Base-by-base conservation (phyloP, 2,888 invertebrate genomes). In the Cecidostiba fungosa region DNA sequence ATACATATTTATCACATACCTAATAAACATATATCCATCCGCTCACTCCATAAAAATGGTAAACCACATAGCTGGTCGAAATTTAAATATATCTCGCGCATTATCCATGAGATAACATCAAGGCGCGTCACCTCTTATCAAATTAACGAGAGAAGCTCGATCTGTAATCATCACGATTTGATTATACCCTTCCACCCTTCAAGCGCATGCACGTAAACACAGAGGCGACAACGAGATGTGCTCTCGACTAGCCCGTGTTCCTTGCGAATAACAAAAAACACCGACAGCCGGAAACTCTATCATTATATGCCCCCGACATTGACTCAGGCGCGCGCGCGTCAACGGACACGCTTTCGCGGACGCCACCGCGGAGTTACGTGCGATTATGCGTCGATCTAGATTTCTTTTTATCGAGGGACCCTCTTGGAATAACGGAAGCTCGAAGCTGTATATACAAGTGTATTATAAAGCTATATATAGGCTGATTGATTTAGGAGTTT, bases 241-340 rank as follows among this genome's bases (percentile, higher is more conserved):
- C 16, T 50, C 43, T 32, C 32, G 32, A 32, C 32, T 32, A 32
- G 32, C 32, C 3, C 32, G 32, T 32, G 32, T 3, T 50, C 50
- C 16, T 50, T 23, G n/a, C 23, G 54, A 59, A 3, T n/a, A 23
- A 19, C 2, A 59, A 19, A 59, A n/a, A 59, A 59, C 8, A 59
- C 2, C 19, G 23, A 59, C 8, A 59, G 54, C 54, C 54, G 54
- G 54, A 59, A 59, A 59, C 54, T 43, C 43, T 59, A 59, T 59
- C 6, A 59, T 59, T 59, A 59, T 59, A 59, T 23, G n/a, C 54
- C 54, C 54, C 23, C 54, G 54, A 59, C 54, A 59, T 59, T 59
- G 54, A 43, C 54, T 19, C n/a, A n/a, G n/a, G n/a, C n/a, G n/a
- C 54, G 19, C 54, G 6, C 54, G 54, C 6, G 23, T 59, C 54